A percentile compares a stretch with the other conserved stretches of the same genome.
Conservation (phyloP, 2,113 vertebrate species). For the Acanthisitta chloris region DNA sequence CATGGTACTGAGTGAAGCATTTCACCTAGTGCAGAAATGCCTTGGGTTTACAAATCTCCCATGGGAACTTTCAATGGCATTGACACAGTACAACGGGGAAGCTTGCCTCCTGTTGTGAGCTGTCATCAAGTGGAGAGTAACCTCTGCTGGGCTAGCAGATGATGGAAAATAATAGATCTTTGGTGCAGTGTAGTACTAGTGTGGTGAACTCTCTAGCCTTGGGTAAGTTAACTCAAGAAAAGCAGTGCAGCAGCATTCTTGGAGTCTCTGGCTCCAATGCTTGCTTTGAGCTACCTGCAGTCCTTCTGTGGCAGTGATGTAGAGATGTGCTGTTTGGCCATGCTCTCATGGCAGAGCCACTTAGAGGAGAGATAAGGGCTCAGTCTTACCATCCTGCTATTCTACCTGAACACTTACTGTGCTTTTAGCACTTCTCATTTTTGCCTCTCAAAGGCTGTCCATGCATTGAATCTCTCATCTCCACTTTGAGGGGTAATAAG, state of each 20-base stretch:
- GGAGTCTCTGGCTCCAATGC: neutral
- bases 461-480: neutral
- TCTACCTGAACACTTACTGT: neutral
- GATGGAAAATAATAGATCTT: neutral
- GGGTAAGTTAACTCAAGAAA: neutral
- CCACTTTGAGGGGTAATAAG: neutral
- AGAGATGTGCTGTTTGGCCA: accelerated
- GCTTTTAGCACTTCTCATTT: neutral
- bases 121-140: neutral
- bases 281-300: accelerated
- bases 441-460: neutral
- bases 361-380: neutral
- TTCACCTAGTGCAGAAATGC: neutral
- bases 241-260: neutral
- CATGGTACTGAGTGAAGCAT: neutral
- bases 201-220: neutral
- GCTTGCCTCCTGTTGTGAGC: neutral
- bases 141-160: neutral
- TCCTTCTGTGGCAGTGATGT: neutral
- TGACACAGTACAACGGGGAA: accelerated
- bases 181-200: neutral
- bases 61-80: neutral
- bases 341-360: neutral
- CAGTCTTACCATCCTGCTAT: neutral
- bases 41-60: neutral